Conservation (phyloP, 2,113 vertebrate genomes). For the Strigops habroptila region DNA sequence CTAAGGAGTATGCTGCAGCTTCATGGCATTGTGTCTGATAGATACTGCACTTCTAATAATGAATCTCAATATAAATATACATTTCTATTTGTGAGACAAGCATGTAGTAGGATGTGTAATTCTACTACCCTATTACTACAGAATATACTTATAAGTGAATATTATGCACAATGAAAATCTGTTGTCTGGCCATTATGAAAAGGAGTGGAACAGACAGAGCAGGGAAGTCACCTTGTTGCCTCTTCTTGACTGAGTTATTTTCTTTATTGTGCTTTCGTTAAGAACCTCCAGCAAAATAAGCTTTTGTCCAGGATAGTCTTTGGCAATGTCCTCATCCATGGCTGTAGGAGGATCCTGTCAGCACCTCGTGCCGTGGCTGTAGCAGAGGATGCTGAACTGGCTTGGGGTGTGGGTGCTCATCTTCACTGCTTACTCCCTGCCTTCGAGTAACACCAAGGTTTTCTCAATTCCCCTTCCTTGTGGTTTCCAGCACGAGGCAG, state of each 20-base stretch:
- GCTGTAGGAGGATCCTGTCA: not conserved
- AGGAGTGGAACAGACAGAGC: not conserved
- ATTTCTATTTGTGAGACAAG: not conserved
- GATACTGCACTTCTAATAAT: not conserved
- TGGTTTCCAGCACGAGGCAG: not conserved
- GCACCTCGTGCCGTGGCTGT: not conserved
- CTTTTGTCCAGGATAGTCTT: not conserved
- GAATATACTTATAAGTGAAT: not conserved
- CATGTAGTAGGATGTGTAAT: not conserved
- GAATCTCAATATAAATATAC: not conserved
- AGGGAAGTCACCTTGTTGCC: not conserved
- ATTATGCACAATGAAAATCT: not conserved
- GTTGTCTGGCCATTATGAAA: not conserved
- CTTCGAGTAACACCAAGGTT: not conserved
- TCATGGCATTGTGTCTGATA: not conserved
- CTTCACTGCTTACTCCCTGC: not conserved
- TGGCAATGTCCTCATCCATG: not conserved
- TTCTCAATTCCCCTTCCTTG: accelerated
- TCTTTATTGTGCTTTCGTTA: not conserved
- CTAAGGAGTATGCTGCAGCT: not conserved
- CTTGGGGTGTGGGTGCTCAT: not conserved
- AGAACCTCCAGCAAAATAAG: not conserved
- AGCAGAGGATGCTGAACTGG: not conserved
- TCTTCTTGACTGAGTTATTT: not conserved
- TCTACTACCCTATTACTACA: not conserved